phyloP scores from a whole-genome alignment of 2,888 invertebrate species.

The Trissolcus brochymenae region DNA sequence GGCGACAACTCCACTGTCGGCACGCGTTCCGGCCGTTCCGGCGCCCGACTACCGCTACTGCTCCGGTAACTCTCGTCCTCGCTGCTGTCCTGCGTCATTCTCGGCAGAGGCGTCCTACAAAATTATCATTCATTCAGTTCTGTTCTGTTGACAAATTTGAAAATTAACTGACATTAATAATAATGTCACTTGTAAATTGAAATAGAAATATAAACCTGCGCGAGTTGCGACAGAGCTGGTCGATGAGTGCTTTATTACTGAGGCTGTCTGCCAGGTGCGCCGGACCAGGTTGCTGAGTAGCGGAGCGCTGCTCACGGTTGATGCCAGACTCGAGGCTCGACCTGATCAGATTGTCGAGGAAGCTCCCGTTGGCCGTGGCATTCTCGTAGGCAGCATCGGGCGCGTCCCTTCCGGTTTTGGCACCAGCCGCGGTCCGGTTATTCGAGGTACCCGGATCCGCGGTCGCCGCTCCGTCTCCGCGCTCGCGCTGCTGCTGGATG shows the following conservation, averaged over 20 bases:
- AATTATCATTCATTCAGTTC: not conserved
- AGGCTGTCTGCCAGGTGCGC: slow-evolving; percentile 77
- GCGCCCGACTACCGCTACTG: slow-evolving; percentile 60
- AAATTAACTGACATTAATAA: no score
- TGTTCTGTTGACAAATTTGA: no score
- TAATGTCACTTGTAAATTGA: no score
- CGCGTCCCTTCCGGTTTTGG: slow-evolving; percentile 79
- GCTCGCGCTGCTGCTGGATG: slow-evolving; percentile 66
- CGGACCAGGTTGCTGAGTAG: slow-evolving; percentile 76
- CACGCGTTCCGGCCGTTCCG: slow-evolving; percentile 72
- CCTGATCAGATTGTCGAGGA: slow-evolving; percentile 89
- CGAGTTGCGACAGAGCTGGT: slow-evolving; percentile 82
- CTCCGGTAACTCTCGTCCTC: slow-evolving; percentile 77
- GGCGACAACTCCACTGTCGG: slow-evolving; percentile 75
- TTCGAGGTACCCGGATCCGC: slow-evolving; percentile 71
- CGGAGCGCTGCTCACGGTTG: slow-evolving; percentile 72
- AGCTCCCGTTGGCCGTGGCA: slow-evolving; percentile 84
- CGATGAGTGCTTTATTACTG: slow-evolving; percentile 81
- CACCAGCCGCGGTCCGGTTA: slow-evolving; percentile 74
- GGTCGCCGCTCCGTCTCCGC: slow-evolving; percentile 61
- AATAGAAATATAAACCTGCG: slow-evolving; percentile 43
- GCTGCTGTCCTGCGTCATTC: slow-evolving; percentile 75
- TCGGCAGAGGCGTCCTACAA: slow-evolving; percentile 78
- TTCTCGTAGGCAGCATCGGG: slow-evolving; percentile 83
- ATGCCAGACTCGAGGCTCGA: slow-evolving; percentile 86